Conservation (phyloP, 2,113 vertebrate species). For the Phrynosoma blainvillii region DNA sequence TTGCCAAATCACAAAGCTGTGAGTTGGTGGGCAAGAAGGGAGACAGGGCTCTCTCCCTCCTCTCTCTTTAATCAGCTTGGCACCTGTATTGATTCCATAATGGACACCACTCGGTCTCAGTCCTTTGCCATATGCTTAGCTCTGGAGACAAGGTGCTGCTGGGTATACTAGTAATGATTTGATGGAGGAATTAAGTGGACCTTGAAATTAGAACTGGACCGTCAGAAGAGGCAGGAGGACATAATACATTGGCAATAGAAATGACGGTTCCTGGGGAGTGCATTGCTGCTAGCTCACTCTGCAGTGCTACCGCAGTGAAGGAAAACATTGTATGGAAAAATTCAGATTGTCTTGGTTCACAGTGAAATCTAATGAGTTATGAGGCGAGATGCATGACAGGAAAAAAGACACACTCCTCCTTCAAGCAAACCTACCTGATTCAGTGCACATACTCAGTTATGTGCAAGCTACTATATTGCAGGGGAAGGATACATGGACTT, state of each 20-base stretch:
- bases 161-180: constrained; percentile 93
- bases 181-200: constrained; percentile 95
- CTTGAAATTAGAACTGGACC: constrained; percentile 99
- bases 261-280: constrained; percentile 54
- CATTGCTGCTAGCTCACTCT: constrained; percentile 5
- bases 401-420: not conserved
- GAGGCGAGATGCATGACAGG: not conserved
- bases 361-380: constrained; percentile 27
- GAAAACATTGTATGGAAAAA: constrained; percentile 43
- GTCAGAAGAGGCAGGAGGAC: constrained; percentile 70
- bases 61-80: constrained; percentile 79
- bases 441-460: constrained; percentile 1
- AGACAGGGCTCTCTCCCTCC: constrained; percentile 55
- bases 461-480: not conserved
- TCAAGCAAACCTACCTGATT: not conserved
- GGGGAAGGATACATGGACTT: not conserved
- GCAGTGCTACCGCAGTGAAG: not conserved
- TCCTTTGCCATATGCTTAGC: constrained; percentile 91
- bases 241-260: constrained; percentile 75
- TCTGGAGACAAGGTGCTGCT: constrained; percentile 91
- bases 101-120: constrained; percentile 87
- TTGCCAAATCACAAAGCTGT: constrained; percentile 81
- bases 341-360: constrained; percentile 57
- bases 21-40: constrained; percentile 79
- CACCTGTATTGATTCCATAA: constrained; percentile 87